phyloP scores from a whole-genome alignment of 2,888 invertebrate species.

The Mimumesa dahlbomi region DNA sequence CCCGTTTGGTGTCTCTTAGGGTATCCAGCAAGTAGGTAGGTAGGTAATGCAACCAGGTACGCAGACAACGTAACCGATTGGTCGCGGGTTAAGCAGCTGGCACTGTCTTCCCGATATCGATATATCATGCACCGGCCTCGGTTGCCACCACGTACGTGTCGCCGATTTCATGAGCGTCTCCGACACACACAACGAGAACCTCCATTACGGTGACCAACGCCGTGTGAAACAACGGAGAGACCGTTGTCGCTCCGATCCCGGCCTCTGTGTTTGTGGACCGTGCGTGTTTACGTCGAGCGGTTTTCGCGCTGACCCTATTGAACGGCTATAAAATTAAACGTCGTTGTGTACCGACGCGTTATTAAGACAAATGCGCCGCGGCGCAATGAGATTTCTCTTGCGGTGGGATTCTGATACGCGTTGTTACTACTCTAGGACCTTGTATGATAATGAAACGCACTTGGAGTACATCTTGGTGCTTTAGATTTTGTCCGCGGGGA shows the following conservation, averaged over 20 bases:
- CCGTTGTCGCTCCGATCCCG: too few species aligned
- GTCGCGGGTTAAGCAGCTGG: slow-evolving; percentile 48
- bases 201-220: slow-evolving; percentile 15
- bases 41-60: slow-evolving; percentile 48
- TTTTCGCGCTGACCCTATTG: slow-evolving; percentile 7
- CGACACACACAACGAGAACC: slow-evolving; percentile 6
- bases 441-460: slow-evolving; percentile 19
- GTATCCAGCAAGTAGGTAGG: slow-evolving; percentile 45
- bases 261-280: too few species aligned
- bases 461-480: too few species aligned
- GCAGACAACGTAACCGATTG: slow-evolving; percentile 35
- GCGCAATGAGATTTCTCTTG: slow-evolving; percentile 31
- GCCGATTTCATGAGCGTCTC: slow-evolving; percentile 18
- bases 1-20: slow-evolving; percentile 33
- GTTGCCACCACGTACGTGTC: slow-evolving; percentile 5
- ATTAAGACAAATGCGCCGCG: slow-evolving; percentile 26
- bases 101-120: slow-evolving; percentile 36
- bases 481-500: too few species aligned
- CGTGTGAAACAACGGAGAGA: slow-evolving; percentile 13
- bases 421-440: slow-evolving; percentile 3
- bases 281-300: too few species aligned
- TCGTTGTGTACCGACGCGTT: slow-evolving; percentile 3
- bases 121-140: slow-evolving; percentile 26
- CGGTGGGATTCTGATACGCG: slow-evolving; percentile 2
- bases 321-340: slow-evolving; percentile 21